Conservation (phyloP, 2,888 invertebrate genomes). For the Melipona bicolor region DNA sequence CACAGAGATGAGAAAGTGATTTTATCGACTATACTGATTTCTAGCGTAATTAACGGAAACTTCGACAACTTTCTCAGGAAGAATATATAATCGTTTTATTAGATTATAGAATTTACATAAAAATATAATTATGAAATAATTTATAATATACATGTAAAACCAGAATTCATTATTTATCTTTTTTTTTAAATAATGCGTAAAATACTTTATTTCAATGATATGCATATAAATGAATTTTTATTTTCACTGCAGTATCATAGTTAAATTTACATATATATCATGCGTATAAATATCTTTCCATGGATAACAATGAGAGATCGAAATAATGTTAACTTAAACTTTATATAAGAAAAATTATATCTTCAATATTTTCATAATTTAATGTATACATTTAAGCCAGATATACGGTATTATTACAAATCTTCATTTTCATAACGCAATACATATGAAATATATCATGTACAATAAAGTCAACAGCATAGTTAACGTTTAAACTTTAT, state of each 20-base stretch:
- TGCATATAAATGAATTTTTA: background rate
- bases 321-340: background rate
- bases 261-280: background rate
- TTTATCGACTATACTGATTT: constrained; percentile 30
- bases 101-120: background rate
- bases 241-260: background rate
- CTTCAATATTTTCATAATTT: constrained; percentile 9
- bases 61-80: background rate
- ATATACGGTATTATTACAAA: background rate
- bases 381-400: background rate
- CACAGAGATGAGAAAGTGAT: constrained; percentile 7
- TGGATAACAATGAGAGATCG: background rate
- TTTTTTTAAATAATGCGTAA: background rate
- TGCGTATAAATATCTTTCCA: background rate
- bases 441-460: background rate
- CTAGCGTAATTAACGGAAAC: background rate
- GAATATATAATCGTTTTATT: background rate
- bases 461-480: constrained; percentile 15
- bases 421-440: background rate
- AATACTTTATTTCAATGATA: background rate
- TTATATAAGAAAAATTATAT: background rate
- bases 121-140: background rate
- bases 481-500: constrained; percentile 76
- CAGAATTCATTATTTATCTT: background rate
- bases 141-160: background rate